Evolutionary conservation across 2,797 vertebrate species (phyloP), one percentile per base, ranked within the genome.

Genomic region (Heliangelus exortis): DNA sequence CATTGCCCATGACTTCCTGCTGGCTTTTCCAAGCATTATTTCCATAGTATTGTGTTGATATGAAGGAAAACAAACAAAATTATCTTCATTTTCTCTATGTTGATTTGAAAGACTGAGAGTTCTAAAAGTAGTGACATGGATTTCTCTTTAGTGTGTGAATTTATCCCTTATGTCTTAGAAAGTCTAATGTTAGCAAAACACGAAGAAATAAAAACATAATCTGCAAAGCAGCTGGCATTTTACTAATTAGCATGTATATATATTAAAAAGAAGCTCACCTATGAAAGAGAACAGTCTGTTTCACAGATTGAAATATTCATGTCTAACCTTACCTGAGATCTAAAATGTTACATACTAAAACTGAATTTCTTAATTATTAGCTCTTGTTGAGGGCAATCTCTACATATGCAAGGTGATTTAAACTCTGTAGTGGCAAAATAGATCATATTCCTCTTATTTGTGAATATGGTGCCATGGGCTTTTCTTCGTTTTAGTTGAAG

Each of bases 351-450:
- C 15, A 31, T 43, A 31, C 6, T 81, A 69, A 94, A 81, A 88
- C 28, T 7, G 1, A 4, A 3, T 71, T 86, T 50, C 61, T 71
- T 59, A 85, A 20, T 82, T 20, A 65, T 91, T 58, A 50, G 76
- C 13, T 93, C 69, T 81, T 82, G 36, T 77, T 89, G 78, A 95
- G 66, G 78, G 76, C 25, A 96, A 41, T 88, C 61, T 95, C 53
- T 86, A 87, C 73, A 71, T 80, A 12, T 10, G 5, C 71, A 92
- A 80, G 8, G 45, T 45, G 62, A 78, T 81, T 59, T 82, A 78
- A 90, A 76, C 79, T 54, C 14, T 13, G 6, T 23, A 74, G 4
- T 10, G 62, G 20, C 8, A 26, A 58, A 21, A 43, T 9, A 84
- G 15, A 28, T 15, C 9, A 54, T 69, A 50, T 45, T 48, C 5